Evolutionary conservation across 1,140 invertebrate genomes (phyloP).

Genomic region (Drosophila leontia): DNA sequence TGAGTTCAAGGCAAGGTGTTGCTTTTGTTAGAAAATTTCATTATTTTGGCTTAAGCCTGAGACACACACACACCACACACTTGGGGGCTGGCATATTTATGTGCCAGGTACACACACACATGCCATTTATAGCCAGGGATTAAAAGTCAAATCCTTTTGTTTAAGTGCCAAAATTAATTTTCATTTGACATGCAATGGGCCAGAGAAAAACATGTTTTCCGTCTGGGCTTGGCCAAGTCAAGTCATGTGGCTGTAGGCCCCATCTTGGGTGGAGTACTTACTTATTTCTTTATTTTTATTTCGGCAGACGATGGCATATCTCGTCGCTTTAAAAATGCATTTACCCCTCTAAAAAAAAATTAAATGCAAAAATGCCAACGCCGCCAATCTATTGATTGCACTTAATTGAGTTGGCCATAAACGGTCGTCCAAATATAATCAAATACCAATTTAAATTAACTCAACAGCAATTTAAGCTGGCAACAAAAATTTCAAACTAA

Average conservation of each 20-base stretch:
- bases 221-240: slow-evolving; percentile 57
- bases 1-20: slow-evolving; percentile 66
- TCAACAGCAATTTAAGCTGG: slow-evolving; percentile 79
- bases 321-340: slow-evolving; percentile 38
- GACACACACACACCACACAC: slow-evolving; percentile 23
- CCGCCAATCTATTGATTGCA: slow-evolving; percentile 75
- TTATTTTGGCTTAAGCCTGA: slow-evolving; percentile 77
- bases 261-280: slow-evolving; percentile 58
- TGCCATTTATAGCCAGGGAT: slow-evolving; percentile 83
- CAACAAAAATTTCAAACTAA: slow-evolving; percentile 52
- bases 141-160: slow-evolving; percentile 83
- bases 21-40: slow-evolving; percentile 81
- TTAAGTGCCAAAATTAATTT: slow-evolving; percentile 84
- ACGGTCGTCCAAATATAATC: slow-evolving; percentile 78
- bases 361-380: slow-evolving; percentile 60
- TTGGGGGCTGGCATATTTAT: slow-evolving; percentile 48
- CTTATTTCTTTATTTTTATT: slow-evolving; percentile 17
- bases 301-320: slow-evolving; percentile 46
- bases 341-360: slow-evolving; percentile 24
- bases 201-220: slow-evolving; percentile 70
- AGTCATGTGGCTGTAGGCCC: slow-evolving; percentile 23
- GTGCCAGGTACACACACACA: slow-evolving; percentile 64
- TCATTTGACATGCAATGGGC: slow-evolving; percentile 81
- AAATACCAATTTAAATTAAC: slow-evolving; percentile 84
- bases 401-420: slow-evolving; percentile 83